Evolutionary conservation across 53 echinoderm and acorn worm genomes (phyloP).

Genomic region (Paelopatides confundens): DNA sequence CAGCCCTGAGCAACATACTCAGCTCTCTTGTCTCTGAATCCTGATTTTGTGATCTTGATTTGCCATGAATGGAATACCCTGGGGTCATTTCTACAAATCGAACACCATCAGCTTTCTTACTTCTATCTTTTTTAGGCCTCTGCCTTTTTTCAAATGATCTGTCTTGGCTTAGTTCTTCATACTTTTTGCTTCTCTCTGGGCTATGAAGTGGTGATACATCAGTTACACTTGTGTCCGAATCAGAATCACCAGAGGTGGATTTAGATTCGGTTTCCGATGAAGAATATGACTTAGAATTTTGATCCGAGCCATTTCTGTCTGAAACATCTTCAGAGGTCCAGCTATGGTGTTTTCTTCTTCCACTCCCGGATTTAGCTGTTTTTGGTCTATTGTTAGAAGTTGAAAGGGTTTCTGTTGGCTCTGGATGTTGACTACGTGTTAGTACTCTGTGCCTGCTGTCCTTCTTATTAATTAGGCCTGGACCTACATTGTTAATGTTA

Average conservation of each 20-base stretch:
- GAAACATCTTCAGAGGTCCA: slow-evolving; percentile 37
- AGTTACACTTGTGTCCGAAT: slow-evolving; percentile 72
- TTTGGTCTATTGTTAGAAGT: neutral
- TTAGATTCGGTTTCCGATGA: slow-evolving; percentile 67
- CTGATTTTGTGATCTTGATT: slow-evolving; percentile 35
- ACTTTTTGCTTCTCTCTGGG: slow-evolving; percentile 65
- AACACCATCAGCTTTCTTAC: slow-evolving; percentile 63
- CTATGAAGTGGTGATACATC: slow-evolving; percentile 95
- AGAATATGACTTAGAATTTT: slow-evolving; percentile 15
- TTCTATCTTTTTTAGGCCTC: slow-evolving; percentile 25
- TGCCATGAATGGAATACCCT: slow-evolving; percentile 52
- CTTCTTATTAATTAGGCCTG: neutral
- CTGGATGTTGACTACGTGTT: slow-evolving; percentile 3
- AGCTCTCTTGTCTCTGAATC: slow-evolving; percentile 88
- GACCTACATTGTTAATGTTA: slow-evolving; percentile 1
- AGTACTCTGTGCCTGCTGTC: neutral
- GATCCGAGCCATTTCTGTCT: slow-evolving; percentile 68
- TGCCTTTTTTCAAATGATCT: slow-evolving; percentile 26
- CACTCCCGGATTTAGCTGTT: slow-evolving; percentile 28
- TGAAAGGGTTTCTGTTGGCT: neutral
- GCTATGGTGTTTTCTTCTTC: slow-evolving; percentile 9
- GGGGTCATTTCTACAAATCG: slow-evolving; percentile 62
- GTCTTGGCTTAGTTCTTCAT: neutral
- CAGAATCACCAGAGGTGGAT: slow-evolving; percentile 50
- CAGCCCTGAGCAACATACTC: slow-evolving; percentile 87